A percentile compares a stretch with the other conserved stretches of the same genome.
Conservation (phyloP, 2,113 vertebrate species). For the Tinamus guttatus region DNA sequence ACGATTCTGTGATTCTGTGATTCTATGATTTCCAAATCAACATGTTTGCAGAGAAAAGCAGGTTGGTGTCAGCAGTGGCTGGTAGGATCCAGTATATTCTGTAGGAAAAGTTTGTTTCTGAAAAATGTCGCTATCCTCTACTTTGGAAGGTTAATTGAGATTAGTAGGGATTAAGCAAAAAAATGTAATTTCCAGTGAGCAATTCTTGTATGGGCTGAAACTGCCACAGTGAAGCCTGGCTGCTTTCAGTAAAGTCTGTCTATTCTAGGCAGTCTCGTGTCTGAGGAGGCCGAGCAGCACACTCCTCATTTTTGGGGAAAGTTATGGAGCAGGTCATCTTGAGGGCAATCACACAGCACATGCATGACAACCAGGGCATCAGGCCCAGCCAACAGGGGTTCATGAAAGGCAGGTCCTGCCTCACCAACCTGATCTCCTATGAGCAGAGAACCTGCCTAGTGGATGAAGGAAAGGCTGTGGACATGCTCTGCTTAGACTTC, state of each 20-base stretch:
- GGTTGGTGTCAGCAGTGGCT: not conserved
- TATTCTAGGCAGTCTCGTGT: not conserved
- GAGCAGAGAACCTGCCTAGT: too few species aligned
- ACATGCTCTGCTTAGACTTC: too few species aligned
- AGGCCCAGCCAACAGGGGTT: not conserved
- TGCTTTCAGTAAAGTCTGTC: not conserved
- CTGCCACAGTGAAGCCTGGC: not conserved
- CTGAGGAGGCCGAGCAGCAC: not conserved
- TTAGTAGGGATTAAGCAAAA: not conserved
- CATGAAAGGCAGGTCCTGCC: not conserved
- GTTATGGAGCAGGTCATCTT: too few species aligned
- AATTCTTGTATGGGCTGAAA: not conserved
- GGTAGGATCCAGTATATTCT: not conserved
- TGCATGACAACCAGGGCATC: not conserved
- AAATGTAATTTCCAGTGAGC: not conserved
- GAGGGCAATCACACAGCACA: too few species aligned
- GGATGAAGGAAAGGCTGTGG: too few species aligned
- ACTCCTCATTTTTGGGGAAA: not conserved
- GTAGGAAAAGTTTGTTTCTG: not conserved
- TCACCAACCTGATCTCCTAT: not conserved
- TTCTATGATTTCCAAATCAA: not conserved
- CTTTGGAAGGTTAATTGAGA: not conserved
- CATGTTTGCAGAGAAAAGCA: not conserved
- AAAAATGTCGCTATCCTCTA: not conserved
- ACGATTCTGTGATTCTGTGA: too few species aligned